Percentiles rank a stretch among this genome's conserved stretches.
phyloP scores from a whole-genome alignment of 2,888 invertebrate genomes.

The Crematogaster levior region DNA sequence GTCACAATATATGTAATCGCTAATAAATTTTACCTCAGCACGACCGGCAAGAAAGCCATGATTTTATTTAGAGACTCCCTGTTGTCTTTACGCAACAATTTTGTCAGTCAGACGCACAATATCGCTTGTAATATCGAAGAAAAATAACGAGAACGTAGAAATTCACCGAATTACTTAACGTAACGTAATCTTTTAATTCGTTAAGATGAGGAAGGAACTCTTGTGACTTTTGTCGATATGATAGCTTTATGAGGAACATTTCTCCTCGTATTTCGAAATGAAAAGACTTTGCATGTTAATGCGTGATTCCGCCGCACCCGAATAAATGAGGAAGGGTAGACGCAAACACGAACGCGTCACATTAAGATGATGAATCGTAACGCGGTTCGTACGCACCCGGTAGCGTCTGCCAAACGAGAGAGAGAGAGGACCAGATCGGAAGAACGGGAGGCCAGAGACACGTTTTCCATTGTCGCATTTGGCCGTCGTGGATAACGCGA shows the following conservation, averaged over 20 bases:
- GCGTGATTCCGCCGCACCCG: neutral
- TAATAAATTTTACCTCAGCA: constrained; percentile 26
- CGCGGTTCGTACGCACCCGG: neutral
- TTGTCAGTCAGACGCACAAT: neutral
- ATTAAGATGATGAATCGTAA: constrained; percentile 25
- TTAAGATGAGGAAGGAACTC: neutral
- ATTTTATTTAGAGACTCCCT: constrained; percentile 21
- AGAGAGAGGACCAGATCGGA: neutral
- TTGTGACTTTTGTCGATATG: neutral
- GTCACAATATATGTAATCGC: constrained; percentile 7
- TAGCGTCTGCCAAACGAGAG: constrained; percentile 2
- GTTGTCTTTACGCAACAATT: constrained; percentile 5
- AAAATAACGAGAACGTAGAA: neutral
- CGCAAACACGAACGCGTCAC: constrained; percentile 5
- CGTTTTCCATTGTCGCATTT: constrained; percentile 15
- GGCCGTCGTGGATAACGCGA: constrained; percentile 28
- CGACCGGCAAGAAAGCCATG: neutral
- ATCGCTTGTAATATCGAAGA: neutral
- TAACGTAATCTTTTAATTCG: neutral
- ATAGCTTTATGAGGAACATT: neutral
- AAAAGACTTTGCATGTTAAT: too few relatives aligned
- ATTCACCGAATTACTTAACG: neutral
- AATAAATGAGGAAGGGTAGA: neutral
- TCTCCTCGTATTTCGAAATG: neutral
- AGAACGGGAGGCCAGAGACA: neutral